Conservation (phyloP, 2,797 vertebrate species). For the Hylomyscus alleni region DNA sequence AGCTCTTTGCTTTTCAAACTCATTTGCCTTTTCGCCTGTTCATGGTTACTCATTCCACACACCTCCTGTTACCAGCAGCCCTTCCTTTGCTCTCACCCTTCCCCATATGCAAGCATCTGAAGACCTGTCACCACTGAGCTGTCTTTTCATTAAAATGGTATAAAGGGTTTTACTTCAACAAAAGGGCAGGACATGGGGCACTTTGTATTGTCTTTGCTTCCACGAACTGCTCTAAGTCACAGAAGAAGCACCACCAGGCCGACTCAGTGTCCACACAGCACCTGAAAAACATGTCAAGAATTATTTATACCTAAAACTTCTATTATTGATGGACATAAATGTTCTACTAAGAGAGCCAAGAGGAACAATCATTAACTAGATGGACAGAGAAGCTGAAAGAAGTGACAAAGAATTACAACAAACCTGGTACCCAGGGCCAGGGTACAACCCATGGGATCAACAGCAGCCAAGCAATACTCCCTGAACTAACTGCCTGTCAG, state of each 20-base stretch:
- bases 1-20: conserved; percentile 11
- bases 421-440: background rate
- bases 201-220: conserved; percentile 47
- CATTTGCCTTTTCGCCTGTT: background rate
- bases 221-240: conserved; percentile 38
- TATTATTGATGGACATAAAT: conserved; percentile 2
- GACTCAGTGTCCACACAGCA: background rate
- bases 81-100: background rate
- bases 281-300: conserved; percentile 52
- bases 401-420: conserved; percentile 14
- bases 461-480: background rate
- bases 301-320: conserved; percentile 64
- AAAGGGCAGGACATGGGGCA: background rate
- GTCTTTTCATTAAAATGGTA: conserved; percentile 32
- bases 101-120: background rate
- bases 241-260: background rate
- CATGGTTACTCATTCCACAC: background rate
- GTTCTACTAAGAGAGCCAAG: conserved; percentile 16
- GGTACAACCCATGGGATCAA: background rate
- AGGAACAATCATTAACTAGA: conserved; percentile 49
- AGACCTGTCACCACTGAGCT: background rate
- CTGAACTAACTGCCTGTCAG: fast-evolving
- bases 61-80: background rate
- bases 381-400: conserved; percentile 9
- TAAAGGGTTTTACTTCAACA: background rate